Evolutionary conservation across 2,797 vertebrate species (phyloP), one percentile per base, ranked within the genome.

Genomic region (Dallia pectoralis): DNA sequence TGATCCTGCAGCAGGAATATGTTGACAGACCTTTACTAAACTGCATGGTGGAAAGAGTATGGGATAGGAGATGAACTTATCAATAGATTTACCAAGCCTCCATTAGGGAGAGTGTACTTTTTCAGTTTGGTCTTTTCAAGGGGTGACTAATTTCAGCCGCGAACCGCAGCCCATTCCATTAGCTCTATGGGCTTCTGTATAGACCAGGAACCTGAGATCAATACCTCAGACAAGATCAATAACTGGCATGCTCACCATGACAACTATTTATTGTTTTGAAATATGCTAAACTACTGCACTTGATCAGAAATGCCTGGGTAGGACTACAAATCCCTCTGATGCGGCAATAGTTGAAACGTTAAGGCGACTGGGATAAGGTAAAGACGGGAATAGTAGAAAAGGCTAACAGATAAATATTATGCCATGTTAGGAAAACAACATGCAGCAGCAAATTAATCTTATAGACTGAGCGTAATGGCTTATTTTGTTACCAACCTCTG

Each of bases 31-130:
- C 51, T 67, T 66, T 67, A 66, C 65, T 63, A 44, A 70, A 70
- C 32, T 59, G 36, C 67, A 44, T 70, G 61, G 51, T 30, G 22
- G 29, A 68, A 33, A 51, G 48, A 19, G 22, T 53, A 70, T 71
- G 67, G 44, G 66, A 62, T 48, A 25, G 56, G 70, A 71, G 36
- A 68, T 62, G 71, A 76, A 74, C 69, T 71, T 68, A 73, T 80
- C 64, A 77, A 76, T 74, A 69, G 67, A 77, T 80, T 75, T 75
- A 75, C 76, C 70, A 73, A 77, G 72, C 62, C 73, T 77, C 70
- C 69, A 73, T 74, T 77, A 61, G 69, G 49, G 69, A 64, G n/a
- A 48, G 69, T 69, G 30, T 65, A 74, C 73, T 80, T 74, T 77
- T 77, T 73, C 78, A 69, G 63, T 73, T 33, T 75, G 70, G 73